Conservation (phyloP, 1,140 invertebrate species). For the Eciton burchellii region DNA sequence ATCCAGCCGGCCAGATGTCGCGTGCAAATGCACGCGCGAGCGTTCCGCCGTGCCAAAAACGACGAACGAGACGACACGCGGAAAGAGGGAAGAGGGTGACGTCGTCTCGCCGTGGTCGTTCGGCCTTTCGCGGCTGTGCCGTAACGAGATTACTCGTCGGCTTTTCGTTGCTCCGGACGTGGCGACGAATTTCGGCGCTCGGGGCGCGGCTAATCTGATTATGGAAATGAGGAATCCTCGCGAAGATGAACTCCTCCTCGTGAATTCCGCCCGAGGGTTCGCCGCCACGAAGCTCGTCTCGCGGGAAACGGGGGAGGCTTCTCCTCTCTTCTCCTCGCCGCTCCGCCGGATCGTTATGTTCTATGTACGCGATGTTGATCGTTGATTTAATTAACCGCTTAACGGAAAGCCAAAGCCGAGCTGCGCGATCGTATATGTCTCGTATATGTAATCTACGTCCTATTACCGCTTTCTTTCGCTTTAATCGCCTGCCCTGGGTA, state of each 20-base stretch:
- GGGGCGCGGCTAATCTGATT: constrained; percentile 47
- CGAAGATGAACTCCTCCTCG: neutral
- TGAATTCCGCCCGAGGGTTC: constrained; percentile 21
- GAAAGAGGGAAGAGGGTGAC: neutral
- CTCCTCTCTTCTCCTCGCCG: too few relatives aligned
- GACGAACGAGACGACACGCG: neutral
- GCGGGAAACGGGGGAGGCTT: neutral
- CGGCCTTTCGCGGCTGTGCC: too few relatives aligned
- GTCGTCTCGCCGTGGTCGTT: neutral
- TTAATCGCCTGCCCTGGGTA: too few relatives aligned
- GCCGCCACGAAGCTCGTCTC: constrained; percentile 8
- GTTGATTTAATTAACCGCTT: neutral
- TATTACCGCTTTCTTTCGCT: too few relatives aligned
- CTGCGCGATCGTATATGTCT: too few relatives aligned
- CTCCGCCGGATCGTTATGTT: neutral
- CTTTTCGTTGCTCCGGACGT: neutral
- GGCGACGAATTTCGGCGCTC: constrained; percentile 32
- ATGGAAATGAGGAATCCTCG: constrained; percentile 36
- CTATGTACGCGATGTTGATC: neutral
- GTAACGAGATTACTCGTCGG: constrained; percentile 26
- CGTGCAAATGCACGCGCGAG: constrained; percentile 66
- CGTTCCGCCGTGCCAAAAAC: neutral
- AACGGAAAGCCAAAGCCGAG: neutral
- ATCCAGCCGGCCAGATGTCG: constrained; percentile 63
- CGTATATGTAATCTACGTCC: too few relatives aligned